Percentiles rank a stretch among this genome's conserved stretches.
Conservation (phyloP, 2,888 invertebrate species). For the Ramazzottius varieornatus region DNA sequence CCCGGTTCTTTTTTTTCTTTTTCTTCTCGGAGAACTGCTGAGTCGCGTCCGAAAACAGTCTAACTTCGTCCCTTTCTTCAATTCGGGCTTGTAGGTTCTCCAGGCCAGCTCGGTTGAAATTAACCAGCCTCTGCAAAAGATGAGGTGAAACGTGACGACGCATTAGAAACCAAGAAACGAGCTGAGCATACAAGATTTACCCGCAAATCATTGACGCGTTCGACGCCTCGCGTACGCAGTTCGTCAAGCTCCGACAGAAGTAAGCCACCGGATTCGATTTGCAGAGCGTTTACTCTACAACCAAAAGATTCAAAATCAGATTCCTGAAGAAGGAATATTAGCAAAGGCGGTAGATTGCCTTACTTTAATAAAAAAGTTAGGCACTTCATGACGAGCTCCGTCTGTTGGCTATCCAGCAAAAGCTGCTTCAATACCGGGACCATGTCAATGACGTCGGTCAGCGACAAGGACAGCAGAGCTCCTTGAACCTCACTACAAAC, state of each 20-base stretch:
- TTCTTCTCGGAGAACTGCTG: constrained; percentile 35
- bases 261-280: not conserved
- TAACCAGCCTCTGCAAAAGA: constrained; percentile 42
- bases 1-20: constrained; percentile 34
- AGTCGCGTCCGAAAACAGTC: constrained; percentile 48
- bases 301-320: not conserved
- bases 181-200: too few species aligned
- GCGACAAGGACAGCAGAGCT: constrained; percentile 55
- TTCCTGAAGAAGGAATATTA: not conserved
- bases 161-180: too few species aligned
- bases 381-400: constrained; percentile 35
- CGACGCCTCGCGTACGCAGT: not conserved
- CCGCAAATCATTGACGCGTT: not conserved
- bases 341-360: not conserved
- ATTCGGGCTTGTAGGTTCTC: constrained; percentile 44
- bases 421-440: constrained; percentile 41
- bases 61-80: constrained; percentile 44
- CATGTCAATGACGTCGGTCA: constrained; percentile 48
- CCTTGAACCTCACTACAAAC: constrained; percentile 60
- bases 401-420: constrained; percentile 37
- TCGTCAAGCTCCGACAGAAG: not conserved
- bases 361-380: not conserved
- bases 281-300: not conserved
- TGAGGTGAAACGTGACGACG: too few species aligned
- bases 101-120: constrained; percentile 57